Base-by-base conservation (phyloP, 2,797 vertebrate species). In the Cossypha niveicapilla region DNA sequence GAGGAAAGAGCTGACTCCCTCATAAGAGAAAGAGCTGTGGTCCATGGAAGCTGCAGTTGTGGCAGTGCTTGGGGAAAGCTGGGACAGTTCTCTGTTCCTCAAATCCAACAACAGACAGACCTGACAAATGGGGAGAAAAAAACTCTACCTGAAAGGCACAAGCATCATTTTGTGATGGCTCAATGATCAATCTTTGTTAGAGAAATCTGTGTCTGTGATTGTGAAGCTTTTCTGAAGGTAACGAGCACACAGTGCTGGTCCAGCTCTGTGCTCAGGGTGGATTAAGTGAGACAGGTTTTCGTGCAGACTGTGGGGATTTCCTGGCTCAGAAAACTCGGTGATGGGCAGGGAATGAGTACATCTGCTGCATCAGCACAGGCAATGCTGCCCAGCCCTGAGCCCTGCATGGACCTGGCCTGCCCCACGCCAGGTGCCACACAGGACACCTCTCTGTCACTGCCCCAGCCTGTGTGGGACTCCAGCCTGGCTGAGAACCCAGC, bases 351-450 rank as follows among this genome's bases (percentile, higher is more conserved):
- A 13, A 84, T 39, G 3, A 5, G 51, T 13, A 54, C 27, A 80
- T 42, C 12, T 84, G 28, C 65, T n/a, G 18, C 7, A 13, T 2
- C 18, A 18, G 42, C 23, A 8, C 37, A 28, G 24, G 67, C 32
- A 74, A 1, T 8, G 21, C 34, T n/a, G 25, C 60, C 66, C 41
- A 62, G 47, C 30, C 30, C 81, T 10, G 11, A 76, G 25, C 9
- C n/a, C 50, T 56, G 3, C 25, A 19, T 3, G 1, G 28, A 18
- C 11, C 57, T 11, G 23, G 7, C 42, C 32, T 39, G 45, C n/a
- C 44, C 32, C 12, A 0, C 30, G 24, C 5, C 58, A 30, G 47
- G 47, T 39, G 75, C 50, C 14, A 0, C 51, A 30, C 0, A 0
- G n/a, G 14, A 34, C 54, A 47, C 18, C 21, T 56, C 45, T n/a